A percentile compares a stretch with the other conserved stretches of the same genome.
phyloP scores from a whole-genome alignment of 2,113 vertebrate genomes.

The Triplophysa siluroides region DNA sequence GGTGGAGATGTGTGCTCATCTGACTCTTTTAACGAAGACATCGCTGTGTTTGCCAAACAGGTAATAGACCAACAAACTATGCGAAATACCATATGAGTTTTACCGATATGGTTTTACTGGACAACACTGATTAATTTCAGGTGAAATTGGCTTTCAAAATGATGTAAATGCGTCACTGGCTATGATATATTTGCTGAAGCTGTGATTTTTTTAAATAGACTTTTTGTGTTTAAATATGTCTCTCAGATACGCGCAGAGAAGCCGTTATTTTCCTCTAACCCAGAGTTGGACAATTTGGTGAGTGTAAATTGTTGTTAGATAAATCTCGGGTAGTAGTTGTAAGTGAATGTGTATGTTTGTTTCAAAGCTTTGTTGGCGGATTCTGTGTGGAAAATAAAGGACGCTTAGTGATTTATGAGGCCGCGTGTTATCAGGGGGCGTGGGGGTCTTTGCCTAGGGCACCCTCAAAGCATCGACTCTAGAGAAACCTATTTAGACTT shows the following conservation, averaged over 20 bases:
- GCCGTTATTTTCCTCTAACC: constrained; percentile 90
- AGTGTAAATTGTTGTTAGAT: constrained; percentile 50
- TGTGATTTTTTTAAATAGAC: not conserved
- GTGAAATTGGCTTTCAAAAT: too few relatives aligned
- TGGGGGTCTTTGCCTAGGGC: constrained; percentile 41
- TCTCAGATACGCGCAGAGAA: constrained; percentile 88
- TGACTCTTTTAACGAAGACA: constrained; percentile 96
- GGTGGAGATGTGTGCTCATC: constrained; percentile 96
- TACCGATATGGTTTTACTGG: too few relatives aligned
- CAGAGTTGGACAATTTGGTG: constrained; percentile 94
- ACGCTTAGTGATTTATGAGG: constrained; percentile 39
- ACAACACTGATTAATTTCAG: not conserved
- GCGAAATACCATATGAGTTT: too few relatives aligned
- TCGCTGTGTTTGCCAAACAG: constrained; percentile 96
- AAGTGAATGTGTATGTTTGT: not conserved
- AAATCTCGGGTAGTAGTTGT: not conserved
- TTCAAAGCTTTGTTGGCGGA: not conserved
- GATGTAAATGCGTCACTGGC: too few relatives aligned
- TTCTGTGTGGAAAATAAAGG: constrained; percentile 16
- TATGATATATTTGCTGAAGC: not conserved
- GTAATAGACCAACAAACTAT: constrained; percentile 55
- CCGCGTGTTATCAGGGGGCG: constrained; percentile 44
- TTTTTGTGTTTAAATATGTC: constrained; percentile 2
- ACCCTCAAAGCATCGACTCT: constrained; percentile 44
- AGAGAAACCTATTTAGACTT: constrained; percentile 21